Evolutionary conservation across 2,888 invertebrate species (phyloP).

Genomic region (Tipula vernalis): DNA sequence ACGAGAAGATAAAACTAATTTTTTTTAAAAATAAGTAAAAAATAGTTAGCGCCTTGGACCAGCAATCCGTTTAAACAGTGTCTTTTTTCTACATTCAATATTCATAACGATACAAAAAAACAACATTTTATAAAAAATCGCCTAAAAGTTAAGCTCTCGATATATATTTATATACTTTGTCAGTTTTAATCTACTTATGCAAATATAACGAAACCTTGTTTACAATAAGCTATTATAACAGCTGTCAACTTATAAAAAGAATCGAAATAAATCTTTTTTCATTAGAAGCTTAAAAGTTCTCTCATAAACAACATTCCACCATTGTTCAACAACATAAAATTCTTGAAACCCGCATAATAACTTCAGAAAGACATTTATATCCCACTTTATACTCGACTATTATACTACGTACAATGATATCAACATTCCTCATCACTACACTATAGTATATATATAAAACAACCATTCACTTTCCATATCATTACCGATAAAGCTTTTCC

Average conservation of each 20-base stretch:
- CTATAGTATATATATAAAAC: not conserved
- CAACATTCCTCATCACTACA: not conserved
- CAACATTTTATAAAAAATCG: no score
- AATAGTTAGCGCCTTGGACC: no score
- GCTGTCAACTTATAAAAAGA: not conserved
- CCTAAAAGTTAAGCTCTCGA: not conserved
- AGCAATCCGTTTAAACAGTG: no score
- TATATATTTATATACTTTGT: not conserved
- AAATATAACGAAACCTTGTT: not conserved
- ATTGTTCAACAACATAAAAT: not conserved
- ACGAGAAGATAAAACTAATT: no score
- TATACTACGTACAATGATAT: not conserved
- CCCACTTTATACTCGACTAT: not conserved
- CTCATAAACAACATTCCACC: not conserved
- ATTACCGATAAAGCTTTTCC: not conserved
- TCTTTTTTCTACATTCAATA: no score
- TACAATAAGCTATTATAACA: not conserved
- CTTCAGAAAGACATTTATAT: not conserved
- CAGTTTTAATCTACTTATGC: not conserved
- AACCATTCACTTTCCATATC: not conserved
- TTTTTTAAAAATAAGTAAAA: no score
- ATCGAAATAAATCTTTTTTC: not conserved
- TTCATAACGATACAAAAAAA: no score
- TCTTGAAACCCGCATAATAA: not conserved
- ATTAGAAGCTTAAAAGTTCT: not conserved